Evolutionary conservation across 2,888 invertebrate genomes (phyloP).

Genomic region (Pristionchus fissidentatus): DNA sequence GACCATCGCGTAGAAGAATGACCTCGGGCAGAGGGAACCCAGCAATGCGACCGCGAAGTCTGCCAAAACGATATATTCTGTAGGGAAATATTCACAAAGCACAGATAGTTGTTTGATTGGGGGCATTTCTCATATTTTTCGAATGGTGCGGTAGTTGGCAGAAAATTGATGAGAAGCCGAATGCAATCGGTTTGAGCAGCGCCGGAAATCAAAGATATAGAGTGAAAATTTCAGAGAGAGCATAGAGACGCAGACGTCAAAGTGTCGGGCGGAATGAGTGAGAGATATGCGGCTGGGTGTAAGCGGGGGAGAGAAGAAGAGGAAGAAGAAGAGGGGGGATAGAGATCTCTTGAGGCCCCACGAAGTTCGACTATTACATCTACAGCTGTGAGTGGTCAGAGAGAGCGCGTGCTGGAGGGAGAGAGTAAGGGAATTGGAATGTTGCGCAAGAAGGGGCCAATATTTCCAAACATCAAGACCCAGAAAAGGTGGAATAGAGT

Average conservation of each 20-base stretch:
- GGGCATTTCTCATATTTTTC: background rate
- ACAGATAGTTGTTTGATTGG: background rate
- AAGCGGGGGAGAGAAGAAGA: slow-evolving; percentile 18
- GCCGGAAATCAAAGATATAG: background rate
- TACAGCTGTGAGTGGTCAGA: slow-evolving; percentile 9
- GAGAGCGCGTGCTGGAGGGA: slow-evolving; percentile 4
- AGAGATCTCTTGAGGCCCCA: background rate
- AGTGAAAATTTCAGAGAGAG: slow-evolving; percentile 12
- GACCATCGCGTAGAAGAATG: slow-evolving; percentile 72
- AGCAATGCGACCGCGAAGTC: slow-evolving; percentile 75
- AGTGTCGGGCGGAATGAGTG: background rate
- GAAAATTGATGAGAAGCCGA: background rate
- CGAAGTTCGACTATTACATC: slow-evolving; percentile 38
- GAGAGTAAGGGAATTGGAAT: background rate
- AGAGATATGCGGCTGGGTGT: slow-evolving; percentile 1
- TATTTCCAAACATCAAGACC: too few relatives aligned
- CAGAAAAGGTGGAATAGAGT: too few relatives aligned
- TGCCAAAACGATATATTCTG: slow-evolving; percentile 29
- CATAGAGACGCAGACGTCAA: background rate
- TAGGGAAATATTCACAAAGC: background rate
- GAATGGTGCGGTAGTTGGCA: background rate
- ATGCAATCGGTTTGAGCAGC: too few relatives aligned
- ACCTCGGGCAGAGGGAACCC: slow-evolving; percentile 71
- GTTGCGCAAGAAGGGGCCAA: background rate
- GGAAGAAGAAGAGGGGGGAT: background rate